A percentile compares a stretch with the other conserved stretches of the same genome.
Conservation (phyloP, 2,797 vertebrate species). For the Tenualosa thibaudeaui region DNA sequence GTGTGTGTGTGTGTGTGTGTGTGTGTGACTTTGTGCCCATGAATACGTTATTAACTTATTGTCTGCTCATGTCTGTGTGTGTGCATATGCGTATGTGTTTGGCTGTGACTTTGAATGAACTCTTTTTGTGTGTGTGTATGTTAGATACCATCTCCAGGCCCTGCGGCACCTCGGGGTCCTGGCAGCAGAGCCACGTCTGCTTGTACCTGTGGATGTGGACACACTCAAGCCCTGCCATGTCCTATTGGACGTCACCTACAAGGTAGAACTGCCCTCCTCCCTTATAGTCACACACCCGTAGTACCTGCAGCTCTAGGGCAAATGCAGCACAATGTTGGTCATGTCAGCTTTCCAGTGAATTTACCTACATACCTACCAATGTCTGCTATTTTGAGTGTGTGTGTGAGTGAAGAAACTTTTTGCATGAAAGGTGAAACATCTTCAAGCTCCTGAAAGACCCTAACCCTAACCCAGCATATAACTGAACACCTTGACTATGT, state of each 20-base stretch:
- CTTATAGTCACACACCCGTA: too few species aligned
- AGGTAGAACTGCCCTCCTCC: conserved; percentile 67
- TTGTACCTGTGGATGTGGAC: conserved; percentile 94
- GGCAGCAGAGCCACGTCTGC: conserved; percentile 89
- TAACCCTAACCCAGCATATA: too few species aligned
- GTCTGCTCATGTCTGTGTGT: not conserved
- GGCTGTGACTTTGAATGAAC: too few species aligned
- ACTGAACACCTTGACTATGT: too few species aligned
- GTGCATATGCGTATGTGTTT: conserved; percentile 4
- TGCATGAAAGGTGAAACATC: too few species aligned
- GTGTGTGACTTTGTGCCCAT: not conserved
- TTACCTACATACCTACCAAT: too few species aligned
- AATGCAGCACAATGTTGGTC: too few species aligned
- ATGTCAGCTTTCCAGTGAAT: too few species aligned
- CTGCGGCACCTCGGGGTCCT: conserved; percentile 91
- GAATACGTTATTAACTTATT: not conserved
- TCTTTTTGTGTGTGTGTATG: conserved; percentile 1
- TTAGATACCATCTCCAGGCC: conserved; percentile 96
- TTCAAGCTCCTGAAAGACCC: too few species aligned
- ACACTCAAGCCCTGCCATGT: conserved; percentile 92
- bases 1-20: not conserved
- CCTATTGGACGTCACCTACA: conserved; percentile 92
- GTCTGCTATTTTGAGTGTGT: not conserved
- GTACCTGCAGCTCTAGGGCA: too few species aligned
- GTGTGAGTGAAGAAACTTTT: not conserved